A percentile compares a stretch with the other conserved stretches of the same genome.
These are phyloP conservation scores for Tinamus major DNA, from an alignment of 2,797 vertebrate species.

Conservation along the genomic window DNA sequence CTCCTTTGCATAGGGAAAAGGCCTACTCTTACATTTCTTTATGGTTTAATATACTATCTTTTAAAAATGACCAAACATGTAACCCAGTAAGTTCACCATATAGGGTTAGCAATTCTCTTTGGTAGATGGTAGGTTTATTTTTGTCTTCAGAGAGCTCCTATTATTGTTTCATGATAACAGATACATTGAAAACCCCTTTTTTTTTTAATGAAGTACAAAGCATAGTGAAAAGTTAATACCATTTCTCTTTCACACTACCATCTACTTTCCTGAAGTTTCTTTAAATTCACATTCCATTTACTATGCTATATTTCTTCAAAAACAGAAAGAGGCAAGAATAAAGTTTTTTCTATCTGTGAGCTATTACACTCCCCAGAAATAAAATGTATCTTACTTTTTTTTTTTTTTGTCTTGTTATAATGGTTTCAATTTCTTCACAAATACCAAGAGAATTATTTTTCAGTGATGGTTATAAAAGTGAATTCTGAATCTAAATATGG, in stretches of 20 bases:
- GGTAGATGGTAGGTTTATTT: not conserved
- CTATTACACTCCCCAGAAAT: not conserved
- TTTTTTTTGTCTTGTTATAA: not conserved
- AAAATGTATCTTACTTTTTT: not conserved
- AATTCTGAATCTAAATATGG: not conserved
- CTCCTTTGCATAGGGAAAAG: not conserved
- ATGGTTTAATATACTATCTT: not conserved
- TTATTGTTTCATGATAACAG: not conserved
- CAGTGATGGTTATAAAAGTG: not conserved
- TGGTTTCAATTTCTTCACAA: not conserved
- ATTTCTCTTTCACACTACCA: not conserved
- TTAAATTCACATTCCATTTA: conserved; percentile 21
- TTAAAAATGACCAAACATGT: not conserved
- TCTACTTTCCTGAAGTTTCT: not conserved
- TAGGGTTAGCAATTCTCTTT: not conserved
- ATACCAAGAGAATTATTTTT: not conserved
- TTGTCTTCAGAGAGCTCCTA: not conserved
- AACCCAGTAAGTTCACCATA: not conserved
- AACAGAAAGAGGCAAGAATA: not conserved
- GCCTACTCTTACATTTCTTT: not conserved
- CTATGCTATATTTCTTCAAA: not conserved
- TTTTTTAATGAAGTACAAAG: not conserved
- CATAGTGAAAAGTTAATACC: not conserved
- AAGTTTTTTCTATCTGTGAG: not conserved
- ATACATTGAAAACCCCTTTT: not conserved